Evolutionary conservation across 2,797 vertebrate species (phyloP), one percentile per base, ranked within the genome.

Genomic region (Labroides dimidiatus): DNA sequence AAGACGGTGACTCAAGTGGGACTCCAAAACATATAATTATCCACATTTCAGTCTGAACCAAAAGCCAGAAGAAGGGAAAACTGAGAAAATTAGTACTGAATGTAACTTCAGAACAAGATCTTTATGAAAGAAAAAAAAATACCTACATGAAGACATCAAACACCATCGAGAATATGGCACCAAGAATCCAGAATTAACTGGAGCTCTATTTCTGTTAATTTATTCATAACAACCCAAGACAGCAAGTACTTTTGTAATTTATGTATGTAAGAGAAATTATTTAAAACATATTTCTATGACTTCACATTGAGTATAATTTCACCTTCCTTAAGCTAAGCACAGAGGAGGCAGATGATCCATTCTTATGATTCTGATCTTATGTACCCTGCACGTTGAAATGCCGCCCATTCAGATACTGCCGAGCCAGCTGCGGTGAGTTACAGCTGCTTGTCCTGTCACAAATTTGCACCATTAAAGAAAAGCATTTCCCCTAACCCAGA

Each of bases 1-100:
- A 30, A 76, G 17, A 84, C 69, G 69, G 63, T 76, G 64, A 77
- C 58, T 76, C 37, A 42, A 74, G 68, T 55, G 39, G 43, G 36
- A 81, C 57, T 73, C 42, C 52, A 64, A 79, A 83, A 85, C 68
- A 75, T 73, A 23, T 33, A 78, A 84, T 85, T 80, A 69, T 77
- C 55, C 24, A 72, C 76, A 77, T 79, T 74, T 80, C 52, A 60
- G 59, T 56, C 50, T 52, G 47, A 71, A 60, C 68, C 51, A 72
- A 60, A 71, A 59, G 44, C 20, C 23, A 43, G 54, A 44, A 51
- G n/a, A 58, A 42, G 24, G 12, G 20, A 19, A 70, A 44, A 61
- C 27, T 45, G n/a, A 61, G 37, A 23, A 45, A 36, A 15, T n/a
- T 37, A n/a, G 43, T 33, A 7, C 41, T 66, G 39, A 6, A 19